Percentiles rank a stretch among this genome's conserved stretches.
These are phyloP conservation scores for Paramuricea clavata DNA, from an alignment of 92 coral and sea anemone species.

Conservation along the genomic window DNA sequence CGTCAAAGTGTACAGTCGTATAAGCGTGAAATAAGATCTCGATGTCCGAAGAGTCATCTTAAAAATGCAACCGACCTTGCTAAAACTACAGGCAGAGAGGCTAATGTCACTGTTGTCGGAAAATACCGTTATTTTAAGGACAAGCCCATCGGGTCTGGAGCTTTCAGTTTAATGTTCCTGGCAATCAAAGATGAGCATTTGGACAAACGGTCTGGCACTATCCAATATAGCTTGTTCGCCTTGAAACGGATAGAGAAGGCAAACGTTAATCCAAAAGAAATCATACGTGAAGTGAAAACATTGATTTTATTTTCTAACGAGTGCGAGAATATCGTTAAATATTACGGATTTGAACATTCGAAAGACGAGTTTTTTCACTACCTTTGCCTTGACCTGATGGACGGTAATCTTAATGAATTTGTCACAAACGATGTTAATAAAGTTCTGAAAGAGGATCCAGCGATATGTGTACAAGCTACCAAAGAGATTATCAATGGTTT, in stretches of 20 bases:
- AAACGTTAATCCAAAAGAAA: slow-evolving; percentile 6
- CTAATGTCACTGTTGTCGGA: slow-evolving; percentile 13
- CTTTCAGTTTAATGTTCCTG: slow-evolving; percentile 60
- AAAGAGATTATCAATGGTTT: slow-evolving; percentile 63
- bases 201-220: neutral
- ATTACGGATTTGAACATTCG: slow-evolving; percentile 49
- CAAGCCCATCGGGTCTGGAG: slow-evolving; percentile 62
- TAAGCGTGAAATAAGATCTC: neutral
- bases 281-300: slow-evolving; percentile 64
- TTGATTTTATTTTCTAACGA: slow-evolving; percentile 34
- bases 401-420: too few relatives aligned
- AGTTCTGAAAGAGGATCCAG: slow-evolving; percentile 10
- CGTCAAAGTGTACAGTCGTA: neutral
- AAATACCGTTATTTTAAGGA: slow-evolving; percentile 54
- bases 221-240: slow-evolving; percentile 62
- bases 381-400: too few relatives aligned
- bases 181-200: slow-evolving; percentile 65
- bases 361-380: too few relatives aligned
- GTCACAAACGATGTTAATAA: too few relatives aligned
- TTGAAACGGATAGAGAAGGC: too few relatives aligned
- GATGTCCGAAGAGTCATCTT: slow-evolving; percentile 1
- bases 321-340: slow-evolving; percentile 57
- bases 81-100: neutral
- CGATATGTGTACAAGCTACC: neutral
- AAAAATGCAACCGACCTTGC: neutral